phyloP scores from a whole-genome alignment of 2,888 invertebrate species.

The Melangyna quadrimaculata region DNA sequence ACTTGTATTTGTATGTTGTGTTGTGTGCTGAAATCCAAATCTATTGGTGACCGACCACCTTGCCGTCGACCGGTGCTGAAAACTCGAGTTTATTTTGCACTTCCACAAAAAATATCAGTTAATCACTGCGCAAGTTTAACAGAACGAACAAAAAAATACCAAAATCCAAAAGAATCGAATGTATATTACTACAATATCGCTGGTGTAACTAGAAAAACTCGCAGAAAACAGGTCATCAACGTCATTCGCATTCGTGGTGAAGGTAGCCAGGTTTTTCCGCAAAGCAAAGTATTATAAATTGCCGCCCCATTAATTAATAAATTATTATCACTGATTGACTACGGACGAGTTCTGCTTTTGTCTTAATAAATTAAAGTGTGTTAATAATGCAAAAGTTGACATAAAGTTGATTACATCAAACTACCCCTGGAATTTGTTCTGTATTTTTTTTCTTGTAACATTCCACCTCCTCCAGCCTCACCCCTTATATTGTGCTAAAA shows the following conservation, averaged over 20 bases:
- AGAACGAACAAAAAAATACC: slow-evolving; percentile 35
- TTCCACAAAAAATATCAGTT: background rate
- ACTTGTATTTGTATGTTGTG: background rate
- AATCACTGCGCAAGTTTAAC: slow-evolving; percentile 16
- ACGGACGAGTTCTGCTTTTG: background rate
- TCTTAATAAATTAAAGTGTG: background rate
- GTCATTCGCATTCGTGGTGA: slow-evolving; percentile 40
- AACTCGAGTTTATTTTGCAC: slow-evolving; percentile 22
- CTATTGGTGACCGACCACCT: background rate
- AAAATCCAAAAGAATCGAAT: background rate
- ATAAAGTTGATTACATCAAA: background rate
- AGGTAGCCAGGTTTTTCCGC: slow-evolving; percentile 37
- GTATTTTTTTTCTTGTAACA: background rate
- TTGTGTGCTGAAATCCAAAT: background rate
- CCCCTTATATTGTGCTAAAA: slow-evolving; percentile 23
- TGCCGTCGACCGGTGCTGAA: slow-evolving; percentile 8
- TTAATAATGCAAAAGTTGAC: background rate
- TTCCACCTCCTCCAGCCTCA: background rate
- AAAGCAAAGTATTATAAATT: background rate
- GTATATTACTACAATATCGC: slow-evolving; percentile 18
- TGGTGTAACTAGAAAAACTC: slow-evolving; percentile 13
- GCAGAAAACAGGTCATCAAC: slow-evolving; percentile 53
- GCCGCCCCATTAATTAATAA: slow-evolving; percentile 17
- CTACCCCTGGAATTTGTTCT: slow-evolving; percentile 18
- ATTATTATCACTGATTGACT: background rate